Percentiles rank a stretch among this genome's conserved stretches.
These are phyloP conservation scores for Polypedilum pembai DNA, from an alignment of 1,140 invertebrate species.

Conservation along the genomic window DNA sequence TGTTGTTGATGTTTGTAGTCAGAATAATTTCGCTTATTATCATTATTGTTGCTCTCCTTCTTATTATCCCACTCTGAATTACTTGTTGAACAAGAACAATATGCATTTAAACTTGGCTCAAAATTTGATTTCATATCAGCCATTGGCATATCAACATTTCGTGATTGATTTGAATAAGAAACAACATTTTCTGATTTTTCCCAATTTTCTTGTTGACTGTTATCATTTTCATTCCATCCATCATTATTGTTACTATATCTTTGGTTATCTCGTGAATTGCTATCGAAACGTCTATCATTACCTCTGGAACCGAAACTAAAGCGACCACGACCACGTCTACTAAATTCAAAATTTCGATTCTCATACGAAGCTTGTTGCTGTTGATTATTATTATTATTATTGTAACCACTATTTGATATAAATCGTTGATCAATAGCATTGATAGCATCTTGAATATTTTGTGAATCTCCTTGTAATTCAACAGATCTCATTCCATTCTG, in stretches of 20 bases:
- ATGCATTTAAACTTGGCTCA: not conserved
- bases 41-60: not conserved
- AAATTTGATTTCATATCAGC: not conserved
- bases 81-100: not conserved
- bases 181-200: not conserved
- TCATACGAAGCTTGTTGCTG: not conserved
- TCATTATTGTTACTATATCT: not conserved
- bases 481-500: conserved; percentile 49
- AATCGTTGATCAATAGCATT: conserved; percentile 42
- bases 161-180: too few relatives aligned
- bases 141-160: not conserved
- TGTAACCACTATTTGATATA: not conserved
- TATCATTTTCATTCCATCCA: not conserved
- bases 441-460: conserved; percentile 47
- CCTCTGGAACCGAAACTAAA: too few relatives aligned
- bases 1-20: too few relatives aligned
- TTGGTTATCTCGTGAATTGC: not conserved
- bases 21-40: too few relatives aligned
- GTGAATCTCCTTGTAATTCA: conserved; percentile 47
- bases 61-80: too few relatives aligned
- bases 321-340: too few relatives aligned
- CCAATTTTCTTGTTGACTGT: not conserved
- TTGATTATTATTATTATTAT: not conserved
- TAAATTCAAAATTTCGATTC: too few relatives aligned
- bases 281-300: too few relatives aligned